Evolutionary conservation across 2,113 vertebrate species (phyloP).

Genomic region (Indri indri): DNA sequence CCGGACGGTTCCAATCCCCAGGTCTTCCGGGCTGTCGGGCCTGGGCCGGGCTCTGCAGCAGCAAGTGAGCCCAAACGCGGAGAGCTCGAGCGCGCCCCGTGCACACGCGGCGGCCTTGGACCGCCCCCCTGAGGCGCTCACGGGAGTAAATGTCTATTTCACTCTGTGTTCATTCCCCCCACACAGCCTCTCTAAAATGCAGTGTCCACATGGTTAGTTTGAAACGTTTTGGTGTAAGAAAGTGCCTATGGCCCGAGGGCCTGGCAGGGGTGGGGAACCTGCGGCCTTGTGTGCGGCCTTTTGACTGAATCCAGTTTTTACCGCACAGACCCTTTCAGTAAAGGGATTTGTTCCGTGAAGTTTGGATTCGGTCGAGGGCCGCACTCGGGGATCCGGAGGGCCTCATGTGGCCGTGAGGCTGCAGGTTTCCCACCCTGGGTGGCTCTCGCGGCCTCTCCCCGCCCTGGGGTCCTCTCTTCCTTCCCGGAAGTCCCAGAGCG

Average conservation of each 20-base stretch:
- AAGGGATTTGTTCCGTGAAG: too few relatives aligned
- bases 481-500: background rate
- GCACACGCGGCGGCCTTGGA: background rate
- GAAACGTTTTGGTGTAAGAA: background rate
- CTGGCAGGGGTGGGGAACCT: too few relatives aligned
- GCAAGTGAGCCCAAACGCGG: rapidly evolving
- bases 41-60: rapidly evolving
- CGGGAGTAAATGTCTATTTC: background rate
- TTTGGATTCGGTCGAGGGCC: too few relatives aligned
- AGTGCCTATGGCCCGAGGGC: rapidly evolving
- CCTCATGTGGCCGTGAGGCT: too few relatives aligned
- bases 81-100: too few relatives aligned
- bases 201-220: background rate
- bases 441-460: background rate
- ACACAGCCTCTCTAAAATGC: background rate
- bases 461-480: background rate
- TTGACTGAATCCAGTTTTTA: too few relatives aligned
- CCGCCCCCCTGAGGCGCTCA: background rate
- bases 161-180: background rate
- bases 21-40: background rate
- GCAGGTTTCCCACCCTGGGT: too few relatives aligned
- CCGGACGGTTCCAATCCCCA: too few relatives aligned
- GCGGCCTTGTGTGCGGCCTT: too few relatives aligned
- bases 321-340: too few relatives aligned
- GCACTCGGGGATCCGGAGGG: too few relatives aligned